Percentiles rank a stretch among this genome's conserved stretches.
Conservation (phyloP, 2,888 invertebrate genomes). For the Megastigmus dorsalis region DNA sequence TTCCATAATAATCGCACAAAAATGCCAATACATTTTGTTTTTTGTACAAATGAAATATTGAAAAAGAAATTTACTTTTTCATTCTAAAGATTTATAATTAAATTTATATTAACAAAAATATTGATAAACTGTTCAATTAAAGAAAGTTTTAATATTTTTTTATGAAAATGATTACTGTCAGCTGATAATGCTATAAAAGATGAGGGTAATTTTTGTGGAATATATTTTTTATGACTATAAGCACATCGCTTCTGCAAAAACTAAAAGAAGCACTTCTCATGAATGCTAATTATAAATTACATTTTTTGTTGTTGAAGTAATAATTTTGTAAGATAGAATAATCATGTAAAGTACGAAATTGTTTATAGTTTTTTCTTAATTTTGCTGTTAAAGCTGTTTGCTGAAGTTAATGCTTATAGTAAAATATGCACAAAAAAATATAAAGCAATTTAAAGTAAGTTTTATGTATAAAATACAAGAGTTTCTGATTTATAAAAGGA, state of each 20-base stretch:
- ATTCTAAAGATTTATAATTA: background rate
- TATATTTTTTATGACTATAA: conserved; percentile 12
- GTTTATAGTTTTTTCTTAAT: too few species aligned
- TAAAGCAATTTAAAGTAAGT: background rate
- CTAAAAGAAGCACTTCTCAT: background rate
- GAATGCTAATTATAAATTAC: background rate
- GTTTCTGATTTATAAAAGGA: conserved; percentile 8
- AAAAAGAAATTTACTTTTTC: conserved; percentile 1
- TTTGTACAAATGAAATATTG: conserved; percentile 1
- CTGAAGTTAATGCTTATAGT: background rate
- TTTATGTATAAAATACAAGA: background rate
- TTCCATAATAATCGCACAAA: conserved; percentile 41
- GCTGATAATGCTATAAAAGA: background rate
- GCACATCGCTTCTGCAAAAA: conserved; percentile 18
- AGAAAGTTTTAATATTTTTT: too few species aligned
- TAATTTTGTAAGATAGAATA: background rate
- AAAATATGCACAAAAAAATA: conserved; percentile 26
- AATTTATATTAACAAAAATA: background rate
- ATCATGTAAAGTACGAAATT: conserved; percentile 2
- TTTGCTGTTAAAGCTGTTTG: background rate
- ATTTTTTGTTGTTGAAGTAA: background rate
- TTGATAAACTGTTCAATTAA: too few species aligned
- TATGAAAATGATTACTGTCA: too few species aligned
- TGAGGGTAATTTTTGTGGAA: conserved; percentile 16
- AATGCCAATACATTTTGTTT: too few species aligned